Conservation (phyloP, 1,140 invertebrate species). For the Patella vulgata region DNA sequence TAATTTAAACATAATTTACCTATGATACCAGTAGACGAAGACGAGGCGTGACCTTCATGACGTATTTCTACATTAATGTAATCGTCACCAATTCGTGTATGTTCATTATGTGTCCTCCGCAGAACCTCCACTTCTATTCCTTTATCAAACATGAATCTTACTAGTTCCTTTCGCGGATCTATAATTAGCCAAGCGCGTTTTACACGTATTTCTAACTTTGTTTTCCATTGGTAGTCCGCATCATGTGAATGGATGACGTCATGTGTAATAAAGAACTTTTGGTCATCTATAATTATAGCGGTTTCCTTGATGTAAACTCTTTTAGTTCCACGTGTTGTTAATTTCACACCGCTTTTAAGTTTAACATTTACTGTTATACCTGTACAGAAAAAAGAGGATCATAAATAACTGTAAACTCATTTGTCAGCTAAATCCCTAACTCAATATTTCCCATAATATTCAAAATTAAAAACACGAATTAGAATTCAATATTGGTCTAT, state of each 20-base stretch:
- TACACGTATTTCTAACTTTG: not conserved
- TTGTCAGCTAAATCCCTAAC: not conserved
- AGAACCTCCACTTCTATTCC: slow-evolving; percentile 22
- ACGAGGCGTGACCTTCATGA: too few relatives aligned
- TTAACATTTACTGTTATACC: slow-evolving; percentile 16
- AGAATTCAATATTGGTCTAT: too few relatives aligned
- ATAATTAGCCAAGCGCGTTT: slow-evolving; percentile 7
- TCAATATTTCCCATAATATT: too few relatives aligned
- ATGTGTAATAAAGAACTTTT: slow-evolving; percentile 4
- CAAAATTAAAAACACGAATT: too few relatives aligned
- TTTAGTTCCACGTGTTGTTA: not conserved
- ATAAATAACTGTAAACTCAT: not conserved
- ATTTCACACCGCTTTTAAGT: slow-evolving; percentile 3
- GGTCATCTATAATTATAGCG: slow-evolving; percentile 10
- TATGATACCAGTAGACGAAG: too few relatives aligned
- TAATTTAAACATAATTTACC: too few relatives aligned
- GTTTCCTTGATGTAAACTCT: slow-evolving; percentile 13
- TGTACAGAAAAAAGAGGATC: not conserved
- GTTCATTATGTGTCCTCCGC: slow-evolving; percentile 4
- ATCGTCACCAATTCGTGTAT: slow-evolving; percentile 9
- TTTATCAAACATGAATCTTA: slow-evolving; percentile 23
- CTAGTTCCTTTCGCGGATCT: not conserved
- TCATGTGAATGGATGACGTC: slow-evolving; percentile 15
- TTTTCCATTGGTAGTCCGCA: slow-evolving; percentile 20
- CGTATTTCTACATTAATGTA: slow-evolving; percentile 37